Evolutionary conservation across 2,888 invertebrate genomes (phyloP).

Genomic region (Archips xylosteana): DNA sequence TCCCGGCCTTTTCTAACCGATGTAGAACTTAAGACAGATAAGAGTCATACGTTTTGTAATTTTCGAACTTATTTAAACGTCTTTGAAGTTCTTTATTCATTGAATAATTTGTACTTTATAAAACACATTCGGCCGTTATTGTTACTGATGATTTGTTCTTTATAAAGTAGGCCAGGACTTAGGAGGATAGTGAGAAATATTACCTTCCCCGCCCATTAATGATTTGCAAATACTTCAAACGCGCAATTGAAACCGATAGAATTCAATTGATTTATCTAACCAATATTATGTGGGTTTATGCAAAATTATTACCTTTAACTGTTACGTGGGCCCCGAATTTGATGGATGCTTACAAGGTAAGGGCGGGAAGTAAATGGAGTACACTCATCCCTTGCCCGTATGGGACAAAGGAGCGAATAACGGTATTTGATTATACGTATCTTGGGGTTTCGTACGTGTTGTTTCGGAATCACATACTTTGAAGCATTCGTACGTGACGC

Average conservation of each 20-base stretch:
- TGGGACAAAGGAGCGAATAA: conserved; percentile 2
- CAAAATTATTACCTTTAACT: conserved; percentile 10
- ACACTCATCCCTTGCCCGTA: conserved; percentile 1
- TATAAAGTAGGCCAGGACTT: no score
- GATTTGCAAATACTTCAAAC: conserved; percentile 1
- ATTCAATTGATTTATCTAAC: not conserved
- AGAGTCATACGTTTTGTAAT: no score
- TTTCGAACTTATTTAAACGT: no score
- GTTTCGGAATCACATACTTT: conserved; percentile 9
- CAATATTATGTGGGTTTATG: not conserved
- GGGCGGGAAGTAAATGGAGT: not conserved
- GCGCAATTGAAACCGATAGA: not conserved
- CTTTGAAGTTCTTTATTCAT: no score
- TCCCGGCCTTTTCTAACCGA: no score
- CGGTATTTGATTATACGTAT: conserved; percentile 15
- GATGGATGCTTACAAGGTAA: not conserved
- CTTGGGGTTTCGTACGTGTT: conserved; percentile 13
- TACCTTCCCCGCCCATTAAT: not conserved
- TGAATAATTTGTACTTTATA: no score
- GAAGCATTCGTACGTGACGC: conserved; percentile 17
- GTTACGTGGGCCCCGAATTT: not conserved
- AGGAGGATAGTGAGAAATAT: not conserved
- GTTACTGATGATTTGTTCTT: no score
- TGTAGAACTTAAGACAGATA: no score
- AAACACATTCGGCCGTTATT: no score